Conservation (phyloP, 2,888 invertebrate species). For the Opisthograptis luteolata region DNA sequence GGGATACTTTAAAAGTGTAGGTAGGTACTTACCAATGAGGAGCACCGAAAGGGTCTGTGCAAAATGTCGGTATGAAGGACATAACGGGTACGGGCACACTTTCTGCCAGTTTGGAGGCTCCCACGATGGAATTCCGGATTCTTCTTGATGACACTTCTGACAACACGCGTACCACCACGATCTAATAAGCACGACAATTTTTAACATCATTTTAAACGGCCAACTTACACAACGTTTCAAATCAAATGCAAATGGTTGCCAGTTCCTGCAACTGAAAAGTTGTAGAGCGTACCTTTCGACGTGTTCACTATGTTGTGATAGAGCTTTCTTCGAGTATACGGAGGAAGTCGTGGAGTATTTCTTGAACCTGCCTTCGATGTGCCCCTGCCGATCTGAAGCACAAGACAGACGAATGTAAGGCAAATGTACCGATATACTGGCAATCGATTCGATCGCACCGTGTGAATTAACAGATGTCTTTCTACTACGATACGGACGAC, state of each 20-base stretch:
- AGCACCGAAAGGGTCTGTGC: constrained; percentile 90
- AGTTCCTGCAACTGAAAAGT: constrained; percentile 13
- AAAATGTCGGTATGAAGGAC: constrained; percentile 92
- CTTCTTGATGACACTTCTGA: constrained; percentile 90
- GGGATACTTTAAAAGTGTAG: neutral
- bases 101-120: constrained; percentile 92
- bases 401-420: constrained; percentile 44
- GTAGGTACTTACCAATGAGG: constrained; percentile 84
- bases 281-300: constrained; percentile 67
- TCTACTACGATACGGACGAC: constrained; percentile 11
- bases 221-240: constrained; percentile 5
- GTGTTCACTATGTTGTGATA: constrained; percentile 78
- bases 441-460: constrained; percentile 55
- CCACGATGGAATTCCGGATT: constrained; percentile 90
- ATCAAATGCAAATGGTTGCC: constrained; percentile 9
- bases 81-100: constrained; percentile 93
- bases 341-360: constrained; percentile 81
- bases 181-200: constrained; percentile 61
- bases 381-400: constrained; percentile 73
- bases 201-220: constrained; percentile 10
- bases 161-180: constrained; percentile 95
- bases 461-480: constrained; percentile 55
- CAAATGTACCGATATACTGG: constrained; percentile 35
- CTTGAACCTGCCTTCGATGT: constrained; percentile 80
- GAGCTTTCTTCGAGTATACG: constrained; percentile 77